phyloP scores from a whole-genome alignment of 2,888 invertebrate species.

The Halictus quadricinctus region DNA sequence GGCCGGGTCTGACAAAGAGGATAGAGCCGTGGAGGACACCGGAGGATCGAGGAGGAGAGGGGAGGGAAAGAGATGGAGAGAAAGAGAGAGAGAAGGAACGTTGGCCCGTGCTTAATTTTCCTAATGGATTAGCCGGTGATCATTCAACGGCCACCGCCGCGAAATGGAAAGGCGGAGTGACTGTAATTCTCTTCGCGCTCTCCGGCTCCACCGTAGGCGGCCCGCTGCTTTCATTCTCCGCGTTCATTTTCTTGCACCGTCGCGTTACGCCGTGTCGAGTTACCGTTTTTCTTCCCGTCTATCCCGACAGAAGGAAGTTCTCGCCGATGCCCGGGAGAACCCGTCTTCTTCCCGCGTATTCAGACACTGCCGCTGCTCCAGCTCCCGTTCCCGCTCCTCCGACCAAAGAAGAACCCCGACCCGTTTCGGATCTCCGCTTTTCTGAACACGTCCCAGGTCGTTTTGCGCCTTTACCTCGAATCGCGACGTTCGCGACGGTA shows the following conservation, averaged over 20 bases:
- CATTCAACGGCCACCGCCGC: slow-evolving; percentile 62
- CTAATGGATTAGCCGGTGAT: slow-evolving; percentile 73
- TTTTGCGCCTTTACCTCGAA: slow-evolving; percentile 24
- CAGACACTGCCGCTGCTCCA: slow-evolving; percentile 6
- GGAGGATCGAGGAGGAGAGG: not conserved
- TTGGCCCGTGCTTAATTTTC: slow-evolving; percentile 72
- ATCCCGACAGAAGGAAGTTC: slow-evolving; percentile 44
- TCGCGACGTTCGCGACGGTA: not conserved
- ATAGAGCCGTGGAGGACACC: not conserved
- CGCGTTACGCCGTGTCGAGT: slow-evolving; percentile 49
- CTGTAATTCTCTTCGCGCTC: slow-evolving; percentile 54
- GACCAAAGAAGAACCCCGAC: slow-evolving; percentile 3
- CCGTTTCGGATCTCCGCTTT: slow-evolving; percentile 18
- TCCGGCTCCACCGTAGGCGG: slow-evolving; percentile 22
- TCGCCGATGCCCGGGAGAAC: slow-evolving; percentile 7
- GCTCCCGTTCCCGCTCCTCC: not conserved
- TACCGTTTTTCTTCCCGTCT: slow-evolving; percentile 54
- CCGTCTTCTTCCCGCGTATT: slow-evolving; percentile 5
- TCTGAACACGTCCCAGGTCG: slow-evolving; percentile 20
- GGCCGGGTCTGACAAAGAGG: slow-evolving; percentile 44
- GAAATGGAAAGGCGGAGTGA: slow-evolving; percentile 45
- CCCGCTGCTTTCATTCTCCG: slow-evolving; percentile 44
- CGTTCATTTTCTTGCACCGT: slow-evolving; percentile 62
- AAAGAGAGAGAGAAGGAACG: slow-evolving; percentile 15
- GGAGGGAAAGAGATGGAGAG: no score